Evolutionary conservation across 2,113 vertebrate genomes (phyloP), one percentile per base, ranked within the genome.

Genomic region (Alosa alosa): DNA sequence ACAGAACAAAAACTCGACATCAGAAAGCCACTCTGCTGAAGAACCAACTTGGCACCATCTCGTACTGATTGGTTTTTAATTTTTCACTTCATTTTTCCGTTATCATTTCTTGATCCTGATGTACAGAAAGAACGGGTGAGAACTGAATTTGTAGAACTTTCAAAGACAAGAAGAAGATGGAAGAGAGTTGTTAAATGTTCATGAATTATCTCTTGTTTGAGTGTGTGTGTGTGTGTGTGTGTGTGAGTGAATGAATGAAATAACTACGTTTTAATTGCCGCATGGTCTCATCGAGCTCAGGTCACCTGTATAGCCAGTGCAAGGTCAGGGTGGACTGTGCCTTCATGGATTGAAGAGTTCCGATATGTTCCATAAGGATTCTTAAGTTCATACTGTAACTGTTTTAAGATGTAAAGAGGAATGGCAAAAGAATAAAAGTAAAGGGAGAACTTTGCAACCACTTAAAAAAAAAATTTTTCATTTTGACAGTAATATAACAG

Each of bases 201-300:
- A 72, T 72, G 25, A 31, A 36, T 72, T 72, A 31, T 57, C 55
- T 49, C 8, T 44, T 47, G 46, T 47, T 47, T 49, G 47, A 49
- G 47, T 49, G 55, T 72, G 60, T 64, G 60, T 64, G 60, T 49
- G 55, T 72, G 60, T 64, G 60, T 64, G 60, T 64, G n/a, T 64
- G 60, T 64, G 60, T 25, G 22, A 3, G 20, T 60, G 55, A 22
- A 18, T 72, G 83, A 87, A 86, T 90, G 85, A 88, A 86, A 85
- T 86, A 82, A 87, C 86, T 52, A 49, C 81, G 1, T 82, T 75
- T 60, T 85, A 84, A 82, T 82, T 88, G 84, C 83, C 84, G 88
- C 85, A 83, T 49, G 84, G 85, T 78, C 86, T 83, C 15, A 8
- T n/a, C 55, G 84, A 81, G 52, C 55, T 25, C 36, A 49, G 25